Percentiles rank a stretch among this genome's conserved stretches.
Conservation (phyloP, 2,888 invertebrate species). For the Alloplasta piceator region DNA sequence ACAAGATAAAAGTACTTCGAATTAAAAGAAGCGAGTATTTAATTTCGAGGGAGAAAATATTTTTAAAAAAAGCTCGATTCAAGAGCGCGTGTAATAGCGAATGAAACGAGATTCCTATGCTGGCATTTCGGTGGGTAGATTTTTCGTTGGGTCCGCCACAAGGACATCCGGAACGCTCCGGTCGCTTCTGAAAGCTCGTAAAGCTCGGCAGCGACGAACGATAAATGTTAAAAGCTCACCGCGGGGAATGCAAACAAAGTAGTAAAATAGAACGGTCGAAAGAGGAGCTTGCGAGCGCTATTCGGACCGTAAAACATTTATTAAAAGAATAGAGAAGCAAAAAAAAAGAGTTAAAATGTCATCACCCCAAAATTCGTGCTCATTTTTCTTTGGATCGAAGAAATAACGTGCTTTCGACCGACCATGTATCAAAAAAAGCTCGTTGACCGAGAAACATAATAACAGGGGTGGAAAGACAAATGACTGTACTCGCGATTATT, state of each 20-base stretch:
- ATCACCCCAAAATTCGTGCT: not conserved
- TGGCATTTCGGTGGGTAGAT: not conserved
- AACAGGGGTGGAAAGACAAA: not conserved
- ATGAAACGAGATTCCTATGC: not conserved
- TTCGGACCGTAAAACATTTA: not conserved
- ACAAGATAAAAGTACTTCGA: too few relatives aligned
- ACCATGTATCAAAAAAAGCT: not conserved
- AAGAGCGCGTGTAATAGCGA: too few relatives aligned
- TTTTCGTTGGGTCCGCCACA: constrained; percentile 6
- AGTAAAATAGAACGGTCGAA: constrained; percentile 6
- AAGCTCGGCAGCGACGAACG: constrained; percentile 7
- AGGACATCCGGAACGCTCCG: constrained; percentile 5
- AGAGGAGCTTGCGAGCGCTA: not conserved
- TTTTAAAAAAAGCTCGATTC: too few relatives aligned
- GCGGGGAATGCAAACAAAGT: constrained; percentile 12
- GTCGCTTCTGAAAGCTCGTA: constrained; percentile 19
- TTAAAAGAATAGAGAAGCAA: not conserved
- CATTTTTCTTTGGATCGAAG: not conserved
- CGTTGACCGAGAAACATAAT: not conserved
- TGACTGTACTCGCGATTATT: too few relatives aligned
- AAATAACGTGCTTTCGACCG: not conserved
- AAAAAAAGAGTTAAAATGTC: not conserved
- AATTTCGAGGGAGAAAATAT: not conserved
- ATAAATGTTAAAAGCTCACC: constrained; percentile 15
- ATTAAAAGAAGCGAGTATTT: not conserved